phyloP scores from a whole-genome alignment of 2,797 vertebrate species.

The Psittacula echo region DNA sequence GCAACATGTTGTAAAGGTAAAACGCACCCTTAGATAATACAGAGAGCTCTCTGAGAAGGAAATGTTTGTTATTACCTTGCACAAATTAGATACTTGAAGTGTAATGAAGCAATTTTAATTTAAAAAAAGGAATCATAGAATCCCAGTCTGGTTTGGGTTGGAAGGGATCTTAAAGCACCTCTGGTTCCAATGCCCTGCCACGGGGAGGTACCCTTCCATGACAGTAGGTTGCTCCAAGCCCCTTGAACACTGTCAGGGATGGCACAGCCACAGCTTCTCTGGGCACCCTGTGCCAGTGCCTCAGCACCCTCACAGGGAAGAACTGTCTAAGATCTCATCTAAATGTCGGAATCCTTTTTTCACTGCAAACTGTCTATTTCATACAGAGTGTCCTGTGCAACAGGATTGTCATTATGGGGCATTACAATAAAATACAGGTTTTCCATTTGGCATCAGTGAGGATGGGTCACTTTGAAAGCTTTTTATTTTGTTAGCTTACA shows the following conservation, averaged over 20 bases:
- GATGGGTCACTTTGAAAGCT: neutral
- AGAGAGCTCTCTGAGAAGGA: neutral
- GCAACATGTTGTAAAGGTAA: neutral
- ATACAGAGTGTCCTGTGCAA: neutral
- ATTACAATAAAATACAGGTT: neutral
- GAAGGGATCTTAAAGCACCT: neutral
- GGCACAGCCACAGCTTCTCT: neutral
- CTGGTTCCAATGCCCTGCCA: neutral
- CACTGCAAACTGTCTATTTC: neutral
- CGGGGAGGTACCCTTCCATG: accelerated
- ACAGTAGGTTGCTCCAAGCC: neutral
- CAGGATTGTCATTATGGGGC: neutral
- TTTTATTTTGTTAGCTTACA: neutral
- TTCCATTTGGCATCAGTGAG: neutral
- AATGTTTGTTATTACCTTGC: neutral
- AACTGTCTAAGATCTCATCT: neutral
- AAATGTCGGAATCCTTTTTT: neutral
- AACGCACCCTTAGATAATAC: neutral
- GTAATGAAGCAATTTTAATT: neutral
- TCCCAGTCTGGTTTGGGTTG: neutral
- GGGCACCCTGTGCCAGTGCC: neutral
- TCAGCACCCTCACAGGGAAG: neutral
- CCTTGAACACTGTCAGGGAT: neutral
- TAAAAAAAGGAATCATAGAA: neutral
- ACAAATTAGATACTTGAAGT: neutral